These are phyloP conservation scores for Pteronotus mesoamericanus DNA, from an alignment of 2,797 vertebrate species.

Conservation along the genomic window DNA sequence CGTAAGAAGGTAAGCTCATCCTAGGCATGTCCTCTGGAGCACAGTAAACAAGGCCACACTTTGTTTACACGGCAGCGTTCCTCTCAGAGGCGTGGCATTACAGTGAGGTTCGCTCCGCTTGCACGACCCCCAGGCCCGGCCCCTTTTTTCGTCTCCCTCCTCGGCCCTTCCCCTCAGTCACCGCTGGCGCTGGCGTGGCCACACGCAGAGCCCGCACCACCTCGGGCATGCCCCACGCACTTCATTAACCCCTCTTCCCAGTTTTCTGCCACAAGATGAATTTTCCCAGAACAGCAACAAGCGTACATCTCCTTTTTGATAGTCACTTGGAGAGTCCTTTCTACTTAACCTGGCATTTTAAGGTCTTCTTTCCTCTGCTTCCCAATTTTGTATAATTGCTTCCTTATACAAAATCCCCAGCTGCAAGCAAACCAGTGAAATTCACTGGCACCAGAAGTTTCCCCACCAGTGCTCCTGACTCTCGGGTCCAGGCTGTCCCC, in stretches of 20 bases:
- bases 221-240: neutral
- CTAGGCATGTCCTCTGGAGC: neutral
- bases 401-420: neutral
- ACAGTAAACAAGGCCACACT: neutral
- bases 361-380: neutral
- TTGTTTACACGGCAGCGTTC: neutral
- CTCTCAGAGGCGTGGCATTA: neutral
- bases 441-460: neutral
- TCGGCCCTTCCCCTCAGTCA: neutral
- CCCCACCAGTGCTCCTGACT: neutral
- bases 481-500: neutral
- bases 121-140: accelerated
- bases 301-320: neutral
- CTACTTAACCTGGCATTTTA: neutral
- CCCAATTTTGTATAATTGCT: neutral
- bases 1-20: neutral
- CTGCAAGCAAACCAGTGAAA: neutral
- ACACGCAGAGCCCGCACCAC: no score
- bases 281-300: neutral
- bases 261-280: neutral
- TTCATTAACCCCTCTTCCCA: neutral
- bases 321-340: neutral
- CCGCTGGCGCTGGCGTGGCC: neutral
- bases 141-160: accelerated
- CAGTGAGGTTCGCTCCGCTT: neutral